Conservation (phyloP, 1,140 invertebrate species). For the Araneus ventricosus region DNA sequence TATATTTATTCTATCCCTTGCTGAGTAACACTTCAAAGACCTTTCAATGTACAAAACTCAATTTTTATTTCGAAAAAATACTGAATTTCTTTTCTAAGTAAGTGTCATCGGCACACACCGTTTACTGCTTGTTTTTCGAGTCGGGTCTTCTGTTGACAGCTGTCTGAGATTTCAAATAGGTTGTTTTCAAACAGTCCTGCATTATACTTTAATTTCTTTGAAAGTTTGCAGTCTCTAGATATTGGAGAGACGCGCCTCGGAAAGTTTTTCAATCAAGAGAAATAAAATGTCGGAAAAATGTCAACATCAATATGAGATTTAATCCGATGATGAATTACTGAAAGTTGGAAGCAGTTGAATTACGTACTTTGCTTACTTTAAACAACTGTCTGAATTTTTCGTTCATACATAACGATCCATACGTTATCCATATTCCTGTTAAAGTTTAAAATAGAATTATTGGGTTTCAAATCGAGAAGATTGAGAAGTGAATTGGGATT, state of each 20-base stretch:
- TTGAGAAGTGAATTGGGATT: neutral
- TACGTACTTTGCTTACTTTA: neutral
- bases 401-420: neutral
- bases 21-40: conserved; percentile 15
- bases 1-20: neutral
- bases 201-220: conserved; percentile 28
- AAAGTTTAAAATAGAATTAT: neutral
- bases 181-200: conserved; percentile 19
- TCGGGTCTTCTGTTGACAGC: conserved; percentile 16
- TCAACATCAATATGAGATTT: conserved; percentile 23
- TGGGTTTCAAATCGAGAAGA: no score
- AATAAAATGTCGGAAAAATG: conserved; percentile 19
- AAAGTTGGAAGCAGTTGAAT: neutral
- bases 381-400: neutral
- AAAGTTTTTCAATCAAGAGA: conserved; percentile 34
- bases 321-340: conserved; percentile 21
- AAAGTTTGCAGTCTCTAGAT: neutral
- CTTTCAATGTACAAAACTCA: conserved; percentile 16
- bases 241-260: neutral
- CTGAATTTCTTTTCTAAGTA: neutral
- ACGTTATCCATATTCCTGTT: neutral
- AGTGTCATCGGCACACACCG: conserved; percentile 4
- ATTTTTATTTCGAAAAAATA: neutral
- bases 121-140: conserved; percentile 24
- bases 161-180: conserved; percentile 13